Percentiles rank a stretch among this genome's conserved stretches.
phyloP scores from a whole-genome alignment of 2,888 invertebrate genomes.

The Nemotelus nigrinus region DNA sequence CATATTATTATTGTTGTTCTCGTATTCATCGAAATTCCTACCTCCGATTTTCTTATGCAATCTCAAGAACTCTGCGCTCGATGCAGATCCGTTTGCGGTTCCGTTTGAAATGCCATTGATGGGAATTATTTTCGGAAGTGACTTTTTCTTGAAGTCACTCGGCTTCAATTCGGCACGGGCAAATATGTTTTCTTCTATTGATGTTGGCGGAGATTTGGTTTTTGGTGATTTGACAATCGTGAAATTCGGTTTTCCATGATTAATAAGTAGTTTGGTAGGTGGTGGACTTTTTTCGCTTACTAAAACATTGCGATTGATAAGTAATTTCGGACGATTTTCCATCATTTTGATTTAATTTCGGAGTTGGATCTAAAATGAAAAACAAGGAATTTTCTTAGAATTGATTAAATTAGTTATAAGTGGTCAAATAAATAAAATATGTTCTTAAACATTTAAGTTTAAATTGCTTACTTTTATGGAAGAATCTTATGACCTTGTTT shows the following conservation, averaged over 20 bases:
- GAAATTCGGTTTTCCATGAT: conserved; percentile 64
- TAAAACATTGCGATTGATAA: conserved; percentile 17
- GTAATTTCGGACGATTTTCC: conserved; percentile 24
- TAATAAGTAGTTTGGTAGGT: conserved; percentile 61
- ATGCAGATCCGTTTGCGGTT: background rate
- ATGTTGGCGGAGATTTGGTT: conserved; percentile 1
- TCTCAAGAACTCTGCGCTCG: conserved; percentile 22
- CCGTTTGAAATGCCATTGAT: background rate
- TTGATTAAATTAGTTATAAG: background rate
- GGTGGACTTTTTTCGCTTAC: conserved; percentile 54
- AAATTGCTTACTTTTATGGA: too few relatives aligned
- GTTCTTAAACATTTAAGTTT: too few relatives aligned
- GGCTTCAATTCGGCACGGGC: conserved; percentile 22
- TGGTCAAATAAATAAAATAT: too few relatives aligned
- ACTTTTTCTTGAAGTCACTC: conserved; percentile 7
- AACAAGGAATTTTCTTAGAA: background rate
- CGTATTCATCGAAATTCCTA: conserved; percentile 33
- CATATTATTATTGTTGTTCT: conserved; percentile 7
- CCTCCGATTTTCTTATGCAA: conserved; percentile 37
- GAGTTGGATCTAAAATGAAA: background rate
- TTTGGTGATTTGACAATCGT: conserved; percentile 56
- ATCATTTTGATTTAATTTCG: conserved; percentile 9
- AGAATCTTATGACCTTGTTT: too few relatives aligned
- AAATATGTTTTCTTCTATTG: conserved; percentile 25
- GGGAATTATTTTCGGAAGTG: background rate